Percentiles rank a stretch among this genome's conserved stretches.
These are phyloP conservation scores for Julus scanicus DNA, from an alignment of 2,888 invertebrate genomes.

Conservation along the genomic window DNA sequence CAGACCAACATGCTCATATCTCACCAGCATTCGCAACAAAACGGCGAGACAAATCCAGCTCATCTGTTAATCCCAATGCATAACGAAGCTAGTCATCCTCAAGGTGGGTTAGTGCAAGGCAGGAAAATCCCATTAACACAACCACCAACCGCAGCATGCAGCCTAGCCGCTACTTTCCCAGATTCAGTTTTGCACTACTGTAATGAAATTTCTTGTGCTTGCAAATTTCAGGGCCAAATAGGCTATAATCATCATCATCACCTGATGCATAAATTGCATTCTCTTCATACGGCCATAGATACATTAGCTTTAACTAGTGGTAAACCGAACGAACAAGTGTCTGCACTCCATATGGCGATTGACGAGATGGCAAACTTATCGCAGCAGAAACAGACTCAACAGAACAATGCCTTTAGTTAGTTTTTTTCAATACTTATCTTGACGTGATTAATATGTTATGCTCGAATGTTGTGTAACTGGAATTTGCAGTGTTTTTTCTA, in stretches of 20 bases:
- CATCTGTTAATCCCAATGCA: not conserved
- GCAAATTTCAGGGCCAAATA: conserved; percentile 55
- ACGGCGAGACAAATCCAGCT: not conserved
- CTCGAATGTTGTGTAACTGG: not conserved
- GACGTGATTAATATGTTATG: not conserved
- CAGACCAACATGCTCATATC: not conserved
- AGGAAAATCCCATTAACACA: conserved; percentile 51
- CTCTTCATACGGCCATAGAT: conserved; percentile 61
- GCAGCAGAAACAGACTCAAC: conserved; percentile 13
- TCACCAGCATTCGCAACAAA: not conserved
- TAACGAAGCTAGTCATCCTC: conserved; percentile 37
- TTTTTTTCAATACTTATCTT: not conserved
- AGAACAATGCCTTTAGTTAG: conserved; percentile 46
- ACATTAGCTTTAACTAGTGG: conserved; percentile 59
- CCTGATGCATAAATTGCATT: conserved; percentile 58
- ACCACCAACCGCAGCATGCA: conserved; percentile 38
- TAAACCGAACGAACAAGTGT: conserved; percentile 56
- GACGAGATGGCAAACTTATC: conserved; percentile 56
- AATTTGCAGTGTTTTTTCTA: not conserved
- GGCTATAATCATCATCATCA: conserved; percentile 53
- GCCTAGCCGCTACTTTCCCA: conserved; percentile 28
- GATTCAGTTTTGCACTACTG: conserved; percentile 52
- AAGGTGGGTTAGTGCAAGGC: conserved; percentile 49
- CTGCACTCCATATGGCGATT: conserved; percentile 57
- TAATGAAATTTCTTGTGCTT: conserved; percentile 52